These are phyloP conservation scores for Streblospio benedicti DNA, from an alignment of 1,140 invertebrate species.

Conservation along the genomic window DNA sequence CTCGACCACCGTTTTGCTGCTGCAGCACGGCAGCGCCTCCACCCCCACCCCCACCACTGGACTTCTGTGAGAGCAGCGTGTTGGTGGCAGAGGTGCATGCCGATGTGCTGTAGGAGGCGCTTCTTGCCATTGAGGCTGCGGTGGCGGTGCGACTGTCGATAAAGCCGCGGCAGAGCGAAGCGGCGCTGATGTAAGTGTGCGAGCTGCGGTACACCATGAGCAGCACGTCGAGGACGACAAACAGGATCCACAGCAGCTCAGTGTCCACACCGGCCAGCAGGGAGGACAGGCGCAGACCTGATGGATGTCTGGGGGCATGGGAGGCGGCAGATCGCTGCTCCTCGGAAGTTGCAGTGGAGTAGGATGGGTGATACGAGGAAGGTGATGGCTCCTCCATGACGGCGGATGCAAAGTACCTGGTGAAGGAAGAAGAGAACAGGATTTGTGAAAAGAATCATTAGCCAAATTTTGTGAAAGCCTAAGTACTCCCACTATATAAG, in stretches of 20 bases:
- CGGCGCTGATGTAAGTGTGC: conserved; percentile 10
- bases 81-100: too few species aligned
- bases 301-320: background rate
- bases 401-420: background rate
- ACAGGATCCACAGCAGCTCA: conserved; percentile 3
- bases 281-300: background rate
- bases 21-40: too few species aligned
- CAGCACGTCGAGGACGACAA: conserved; percentile 14
- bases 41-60: too few species aligned
- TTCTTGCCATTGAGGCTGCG: too few species aligned
- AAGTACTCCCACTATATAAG: too few species aligned
- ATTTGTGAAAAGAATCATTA: too few species aligned
- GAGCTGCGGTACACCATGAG: conserved; percentile 11
- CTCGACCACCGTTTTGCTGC: too few species aligned
- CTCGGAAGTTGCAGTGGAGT: background rate
- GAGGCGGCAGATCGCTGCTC: background rate
- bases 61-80: too few species aligned
- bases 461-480: too few species aligned
- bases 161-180: conserved; percentile 4
- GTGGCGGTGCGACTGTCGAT: too few species aligned
- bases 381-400: background rate
- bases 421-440: too few species aligned
- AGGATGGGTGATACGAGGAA: background rate
- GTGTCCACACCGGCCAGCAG: background rate
- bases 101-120: too few species aligned